These are phyloP conservation scores for Scaptomyza graminum DNA, from an alignment of 1,140 invertebrate genomes.

Conservation along the genomic window DNA sequence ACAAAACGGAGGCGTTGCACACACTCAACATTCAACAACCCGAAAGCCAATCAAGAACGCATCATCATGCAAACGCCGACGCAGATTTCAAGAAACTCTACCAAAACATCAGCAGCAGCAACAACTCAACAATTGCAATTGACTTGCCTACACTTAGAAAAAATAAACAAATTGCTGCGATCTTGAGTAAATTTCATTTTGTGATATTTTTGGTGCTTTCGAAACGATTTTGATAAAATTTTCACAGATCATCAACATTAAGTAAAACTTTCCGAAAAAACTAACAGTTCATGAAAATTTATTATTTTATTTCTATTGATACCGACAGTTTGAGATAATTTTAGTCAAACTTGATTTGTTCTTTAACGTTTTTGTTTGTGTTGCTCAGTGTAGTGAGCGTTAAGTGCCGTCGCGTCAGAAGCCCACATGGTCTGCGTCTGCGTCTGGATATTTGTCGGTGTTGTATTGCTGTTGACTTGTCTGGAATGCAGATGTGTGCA, in stretches of 20 bases:
- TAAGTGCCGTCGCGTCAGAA: conserved; percentile 73
- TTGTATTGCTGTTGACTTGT: conserved; percentile 59
- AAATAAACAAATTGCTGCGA: no score
- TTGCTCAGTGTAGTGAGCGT: conserved; percentile 17
- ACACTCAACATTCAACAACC: not conserved
- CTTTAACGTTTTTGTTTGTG: not conserved
- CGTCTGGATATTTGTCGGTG: not conserved
- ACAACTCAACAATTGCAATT: conserved; percentile 57
- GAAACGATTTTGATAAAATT: no score
- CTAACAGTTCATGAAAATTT: no score
- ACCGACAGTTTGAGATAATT: no score
- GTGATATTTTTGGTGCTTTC: no score
- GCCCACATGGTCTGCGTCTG: conserved; percentile 76
- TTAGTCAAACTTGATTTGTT: no score
- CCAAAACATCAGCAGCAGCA: not conserved
- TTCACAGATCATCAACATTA: no score
- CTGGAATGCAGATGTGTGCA: conserved; percentile 75
- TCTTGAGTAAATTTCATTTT: no score
- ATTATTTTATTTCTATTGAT: no score
- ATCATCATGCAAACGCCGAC: conserved; percentile 30
- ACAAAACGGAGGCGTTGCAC: conserved; percentile 59
- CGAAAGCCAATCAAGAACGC: conserved; percentile 57
- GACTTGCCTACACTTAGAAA: conserved; percentile 14
- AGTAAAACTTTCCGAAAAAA: no score
- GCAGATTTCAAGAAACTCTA: conserved; percentile 17